These are phyloP conservation scores for Cactoblastis cactorum DNA, from an alignment of 2,888 invertebrate species.

Conservation along the genomic window DNA sequence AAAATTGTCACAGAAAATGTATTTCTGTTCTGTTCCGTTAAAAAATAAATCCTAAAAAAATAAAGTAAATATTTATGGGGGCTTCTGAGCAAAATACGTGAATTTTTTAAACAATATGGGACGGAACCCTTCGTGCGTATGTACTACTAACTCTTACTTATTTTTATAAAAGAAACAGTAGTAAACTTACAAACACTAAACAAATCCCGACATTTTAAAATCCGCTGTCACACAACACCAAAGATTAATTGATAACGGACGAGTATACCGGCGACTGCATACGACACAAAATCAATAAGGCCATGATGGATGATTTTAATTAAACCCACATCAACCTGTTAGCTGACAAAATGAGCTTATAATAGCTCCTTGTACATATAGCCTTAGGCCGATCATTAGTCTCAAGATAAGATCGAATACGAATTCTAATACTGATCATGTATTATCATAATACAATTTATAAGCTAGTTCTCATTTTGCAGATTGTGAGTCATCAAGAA, in stretches of 20 bases:
- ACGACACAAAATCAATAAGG: conserved; percentile 72
- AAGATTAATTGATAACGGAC: conserved; percentile 64
- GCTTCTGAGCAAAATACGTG: too few relatives aligned
- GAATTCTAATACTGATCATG: conserved; percentile 18
- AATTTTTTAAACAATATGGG: too few relatives aligned
- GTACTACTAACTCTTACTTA: too few relatives aligned
- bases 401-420: background rate
- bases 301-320: conserved; percentile 75
- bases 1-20: too few relatives aligned
- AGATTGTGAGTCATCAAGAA: too few relatives aligned
- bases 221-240: conserved; percentile 34
- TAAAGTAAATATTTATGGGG: too few relatives aligned
- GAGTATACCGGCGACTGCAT: conserved; percentile 54
- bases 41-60: too few relatives aligned
- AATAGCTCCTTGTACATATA: conserved; percentile 40
- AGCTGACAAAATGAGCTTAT: conserved; percentile 70
- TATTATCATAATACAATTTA: conserved; percentile 13
- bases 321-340: conserved; percentile 69
- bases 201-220: conserved; percentile 14
- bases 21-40: too few relatives aligned
- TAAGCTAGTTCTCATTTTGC: background rate
- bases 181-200: background rate
- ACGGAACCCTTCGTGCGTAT: too few relatives aligned
- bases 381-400: conserved; percentile 8
- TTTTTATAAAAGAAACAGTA: background rate